A percentile compares a stretch with the other conserved stretches of the same genome.
These are phyloP conservation scores for Quadroppia sp. DNA, from an alignment of 2,888 invertebrate genomes.

Conservation along the genomic window DNA sequence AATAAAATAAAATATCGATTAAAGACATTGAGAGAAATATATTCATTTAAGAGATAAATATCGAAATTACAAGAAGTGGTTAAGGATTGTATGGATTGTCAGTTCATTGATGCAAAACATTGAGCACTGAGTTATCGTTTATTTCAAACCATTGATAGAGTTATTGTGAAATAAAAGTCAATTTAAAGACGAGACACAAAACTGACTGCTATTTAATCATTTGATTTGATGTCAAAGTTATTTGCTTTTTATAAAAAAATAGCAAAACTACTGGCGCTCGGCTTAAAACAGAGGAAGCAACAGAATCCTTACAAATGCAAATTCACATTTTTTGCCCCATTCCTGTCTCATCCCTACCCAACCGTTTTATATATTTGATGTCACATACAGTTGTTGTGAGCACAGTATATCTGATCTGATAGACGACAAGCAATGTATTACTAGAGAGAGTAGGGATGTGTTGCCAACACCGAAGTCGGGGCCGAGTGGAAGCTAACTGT, in stretches of 20 bases:
- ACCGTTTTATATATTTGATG: conserved; percentile 34
- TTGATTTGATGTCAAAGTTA: conserved; percentile 19
- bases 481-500: conserved; percentile 11
- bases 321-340: conserved; percentile 1
- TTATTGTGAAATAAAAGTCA: not conserved
- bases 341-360: not conserved
- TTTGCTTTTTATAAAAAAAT: not conserved
- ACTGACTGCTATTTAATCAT: not conserved
- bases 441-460: conserved; percentile 16
- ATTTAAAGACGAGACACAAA: not conserved
- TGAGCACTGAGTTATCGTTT: not conserved
- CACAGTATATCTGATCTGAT: conserved; percentile 6
- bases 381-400: not conserved
- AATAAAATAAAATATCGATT: too few relatives aligned
- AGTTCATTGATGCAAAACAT: not conserved
- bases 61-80: not conserved
- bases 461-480: conserved; percentile 4
- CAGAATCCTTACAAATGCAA: conserved; percentile 34
- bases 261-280: not conserved
- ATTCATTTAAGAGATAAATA: not conserved
- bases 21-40: too few relatives aligned
- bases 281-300: conserved; percentile 17
- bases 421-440: conserved; percentile 6
- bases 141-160: not conserved
- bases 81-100: not conserved